Base-by-base conservation (phyloP, 2,888 invertebrate species). In the Hirtodrosophila histrioides region DNA sequence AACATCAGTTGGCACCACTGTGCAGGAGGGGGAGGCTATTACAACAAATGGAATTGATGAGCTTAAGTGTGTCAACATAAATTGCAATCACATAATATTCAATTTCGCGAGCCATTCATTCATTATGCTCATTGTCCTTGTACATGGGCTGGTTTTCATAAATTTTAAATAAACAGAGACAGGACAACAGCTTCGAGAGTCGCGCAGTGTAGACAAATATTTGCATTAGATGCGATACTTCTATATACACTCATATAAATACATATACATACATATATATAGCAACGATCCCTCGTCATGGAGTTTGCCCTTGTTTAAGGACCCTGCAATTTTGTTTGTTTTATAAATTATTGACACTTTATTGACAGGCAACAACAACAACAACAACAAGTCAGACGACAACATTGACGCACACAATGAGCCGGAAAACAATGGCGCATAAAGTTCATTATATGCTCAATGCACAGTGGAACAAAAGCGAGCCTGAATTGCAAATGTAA, bases 341-440 rank as follows among this genome's bases (percentile, higher is more conserved):
- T 84, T 86, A 88, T 84, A 84, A 84, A 84, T 84, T 84, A 84
- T 84, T 84, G 88, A 88, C 87, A 84, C 88, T 84, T 84, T 88
- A 84, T 88, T 84, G 84, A 84, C 87, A 84, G 56, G 45, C 72
- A 53, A 51, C 54, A 74, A 41, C 50, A 48, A 11, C 72, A 53
- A 51, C 54, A 74, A 41, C 63, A 43, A 23, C 62, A 46, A 36
- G 24, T 48, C 46, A 51, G 23, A 40, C 29, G 17, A 36, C 27
- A n/a, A 17, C 27, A 27, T 27, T 27, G 27, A 27, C 27, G 27
- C 27, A 48, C 39, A 78, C 75, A 77, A 77, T 75, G 67, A 62
- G 51, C 43, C 36, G 54, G 66, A 62, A 71, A 79, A 77, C 79
- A 78, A 78, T 75, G 61, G 67, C 64, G 64, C 62, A 78, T 69